Percentiles rank a stretch among this genome's conserved stretches.
Conservation (phyloP, 1,140 invertebrate genomes). For the Drosophila sechellia region DNA sequence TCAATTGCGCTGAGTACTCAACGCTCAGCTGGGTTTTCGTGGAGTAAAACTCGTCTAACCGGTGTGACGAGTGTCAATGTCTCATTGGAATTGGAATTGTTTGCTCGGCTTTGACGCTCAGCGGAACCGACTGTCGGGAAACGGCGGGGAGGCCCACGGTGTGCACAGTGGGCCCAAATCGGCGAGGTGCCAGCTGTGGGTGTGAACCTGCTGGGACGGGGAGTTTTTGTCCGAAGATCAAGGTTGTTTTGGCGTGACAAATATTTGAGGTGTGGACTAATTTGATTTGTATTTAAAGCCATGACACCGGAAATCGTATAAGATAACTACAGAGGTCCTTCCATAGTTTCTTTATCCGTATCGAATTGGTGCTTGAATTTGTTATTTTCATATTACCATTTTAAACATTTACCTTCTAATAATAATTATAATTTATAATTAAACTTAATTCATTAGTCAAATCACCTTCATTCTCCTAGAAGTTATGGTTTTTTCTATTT, state of each 20-base stretch:
- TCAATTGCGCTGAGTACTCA: slow-evolving; percentile 28
- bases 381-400: not conserved
- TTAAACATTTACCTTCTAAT: too few species aligned
- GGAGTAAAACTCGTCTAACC: slow-evolving; percentile 73
- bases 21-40: slow-evolving; percentile 28
- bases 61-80: slow-evolving; percentile 82
- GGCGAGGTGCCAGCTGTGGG: slow-evolving; percentile 40
- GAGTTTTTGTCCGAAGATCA: slow-evolving; percentile 20
- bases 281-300: slow-evolving; percentile 21
- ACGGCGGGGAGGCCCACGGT: slow-evolving; percentile 21
- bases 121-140: slow-evolving; percentile 68
- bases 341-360: too few species aligned
- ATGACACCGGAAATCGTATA: slow-evolving; percentile 25
- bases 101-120: slow-evolving; percentile 72
- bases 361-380: not conserved
- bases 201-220: slow-evolving; percentile 11
- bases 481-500: not conserved
- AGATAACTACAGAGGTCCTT: not conserved
- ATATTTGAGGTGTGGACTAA: slow-evolving; percentile 16
- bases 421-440: too few species aligned
- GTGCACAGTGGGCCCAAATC: slow-evolving; percentile 52
- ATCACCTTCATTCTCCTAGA: too few species aligned
- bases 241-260: slow-evolving; percentile 23
- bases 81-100: slow-evolving; percentile 71
- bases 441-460: too few species aligned